Base-by-base conservation (phyloP, 2,797 vertebrate genomes). In the Phyllotis vaccarum region DNA sequence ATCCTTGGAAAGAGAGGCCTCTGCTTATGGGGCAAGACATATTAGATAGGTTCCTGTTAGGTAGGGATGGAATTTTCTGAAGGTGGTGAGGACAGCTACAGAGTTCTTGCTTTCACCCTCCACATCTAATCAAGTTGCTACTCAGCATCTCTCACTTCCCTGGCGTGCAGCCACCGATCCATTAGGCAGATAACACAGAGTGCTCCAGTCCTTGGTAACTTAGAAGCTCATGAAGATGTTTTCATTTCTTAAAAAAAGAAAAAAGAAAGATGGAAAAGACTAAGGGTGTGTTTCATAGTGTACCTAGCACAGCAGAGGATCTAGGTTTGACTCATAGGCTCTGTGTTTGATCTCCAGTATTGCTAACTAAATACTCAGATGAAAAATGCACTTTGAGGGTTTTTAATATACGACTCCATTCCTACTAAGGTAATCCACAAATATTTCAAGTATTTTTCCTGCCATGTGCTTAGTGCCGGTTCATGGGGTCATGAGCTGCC, bases 401-500 rank as follows among this genome's bases (percentile, higher is more conserved):
- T 19, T 68, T 58, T 56, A 43, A 31, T 49, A 3, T 62, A 34
- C 54, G 49, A 43, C n/a, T 46, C 24, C 46, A 78, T 79, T 79
- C 27, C 6, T 31, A 24, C 19, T 16, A 37, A 24, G 40, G 7
- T 22, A 13, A 54, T 80, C 56, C 80, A 11, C 6, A 75, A 29
- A 85, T 52, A 22, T 52, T 79, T 49, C 10, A 83, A 43, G 2
- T n/a, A 2, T 64, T 74, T 90, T 40, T 54, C 58, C 56, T 37
- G 11, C 14, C 49, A 40, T 22, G 37, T 8, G 31, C n/a, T 62
- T 14, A n/a, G 46, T 13, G 9, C 54, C 24, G 2, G 2, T 34
- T 19, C 24, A 0, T 2, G 40, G 64, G 58, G 19, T 62, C 40
- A 14, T 3, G 1, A 13, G 0, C 27, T 17, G 11, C 6, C 46